These are phyloP conservation scores for Microvelia longipes DNA, from an alignment of 1,140 invertebrate species.

Conservation along the genomic window DNA sequence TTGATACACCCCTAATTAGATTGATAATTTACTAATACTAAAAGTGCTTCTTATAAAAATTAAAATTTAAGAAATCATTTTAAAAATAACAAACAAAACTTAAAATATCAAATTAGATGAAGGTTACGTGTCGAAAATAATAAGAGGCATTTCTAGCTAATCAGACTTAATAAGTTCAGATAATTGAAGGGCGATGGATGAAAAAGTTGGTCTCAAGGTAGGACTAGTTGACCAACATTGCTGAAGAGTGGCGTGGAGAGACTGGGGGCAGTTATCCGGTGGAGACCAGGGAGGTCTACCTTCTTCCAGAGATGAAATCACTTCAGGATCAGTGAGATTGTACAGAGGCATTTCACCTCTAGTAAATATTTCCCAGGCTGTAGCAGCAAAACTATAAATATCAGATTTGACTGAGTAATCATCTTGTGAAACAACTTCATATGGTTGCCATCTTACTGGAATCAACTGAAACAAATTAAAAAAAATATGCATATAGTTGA, in stretches of 20 bases:
- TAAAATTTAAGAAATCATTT: neutral
- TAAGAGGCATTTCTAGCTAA: neutral
- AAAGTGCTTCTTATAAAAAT: neutral
- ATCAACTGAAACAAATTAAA: constrained; percentile 35
- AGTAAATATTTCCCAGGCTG: constrained; percentile 82
- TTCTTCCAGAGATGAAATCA: constrained; percentile 49
- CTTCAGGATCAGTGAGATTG: constrained; percentile 59
- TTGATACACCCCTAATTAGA: neutral
- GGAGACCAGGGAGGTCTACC: constrained; percentile 23
- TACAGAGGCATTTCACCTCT: constrained; percentile 74
- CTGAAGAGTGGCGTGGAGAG: constrained; percentile 26
- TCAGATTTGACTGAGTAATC: constrained; percentile 88
- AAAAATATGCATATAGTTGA: too few relatives aligned
- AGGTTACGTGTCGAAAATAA: neutral
- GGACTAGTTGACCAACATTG: constrained; percentile 30
- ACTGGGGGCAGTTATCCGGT: constrained; percentile 20
- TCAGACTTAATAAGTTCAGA: constrained; percentile 11
- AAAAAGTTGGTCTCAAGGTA: constrained; percentile 32
- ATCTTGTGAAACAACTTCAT: constrained; percentile 75
- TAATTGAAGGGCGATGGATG: constrained; percentile 22
- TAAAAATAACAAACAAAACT: neutral
- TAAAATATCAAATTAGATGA: neutral
- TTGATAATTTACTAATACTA: neutral
- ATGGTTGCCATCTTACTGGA: constrained; percentile 72
- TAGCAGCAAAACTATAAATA: constrained; percentile 77